phyloP scores from a whole-genome alignment of 2,888 invertebrate genomes.

The Biston betularia region DNA sequence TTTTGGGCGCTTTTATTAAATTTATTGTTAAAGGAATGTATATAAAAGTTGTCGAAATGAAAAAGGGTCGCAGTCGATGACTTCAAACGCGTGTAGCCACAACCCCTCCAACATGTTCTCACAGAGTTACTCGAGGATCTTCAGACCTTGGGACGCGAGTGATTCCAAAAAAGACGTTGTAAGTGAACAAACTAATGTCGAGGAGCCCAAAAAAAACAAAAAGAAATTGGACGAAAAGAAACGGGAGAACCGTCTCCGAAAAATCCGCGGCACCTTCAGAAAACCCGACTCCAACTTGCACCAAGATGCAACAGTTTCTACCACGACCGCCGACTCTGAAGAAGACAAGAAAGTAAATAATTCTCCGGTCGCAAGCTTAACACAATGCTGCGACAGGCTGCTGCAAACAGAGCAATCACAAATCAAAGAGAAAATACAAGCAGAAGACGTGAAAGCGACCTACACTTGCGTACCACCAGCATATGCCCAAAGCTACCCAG shows the following conservation, averaged over 20 bases:
- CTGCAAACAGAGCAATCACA: conserved; percentile 59
- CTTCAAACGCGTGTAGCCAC: conserved; percentile 67
- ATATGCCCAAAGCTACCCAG: conserved; percentile 64
- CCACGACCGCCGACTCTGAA: conserved; percentile 75
- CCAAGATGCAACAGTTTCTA: conserved; percentile 87
- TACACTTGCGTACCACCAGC: conserved; percentile 44
- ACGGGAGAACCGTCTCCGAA: conserved; percentile 74
- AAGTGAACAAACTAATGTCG: conserved; percentile 50
- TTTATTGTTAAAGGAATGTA: conserved; percentile 85
- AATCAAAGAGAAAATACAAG: conserved; percentile 48
- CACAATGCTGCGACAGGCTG: conserved; percentile 73
- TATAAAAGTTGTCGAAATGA: conserved; percentile 83
- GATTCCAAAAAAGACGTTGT: conserved; percentile 56
- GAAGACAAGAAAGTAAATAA: conserved; percentile 53
- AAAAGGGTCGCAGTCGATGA: conserved; percentile 78
- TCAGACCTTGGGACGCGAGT: conserved; percentile 88
- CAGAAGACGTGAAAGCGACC: conserved; percentile 24
- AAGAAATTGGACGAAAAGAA: conserved; percentile 63
- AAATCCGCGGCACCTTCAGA: conserved; percentile 78
- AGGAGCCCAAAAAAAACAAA: conserved; percentile 58
- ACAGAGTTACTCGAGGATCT: conserved; percentile 82
- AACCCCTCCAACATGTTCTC: conserved; percentile 69
- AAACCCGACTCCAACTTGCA: conserved; percentile 66
- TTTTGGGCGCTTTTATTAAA: conserved; percentile 82
- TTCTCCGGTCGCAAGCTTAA: conserved; percentile 74